These are phyloP conservation scores for Parazoanthus swiftii DNA, from an alignment of 92 coral and sea anemone genomes.

Conservation along the genomic window DNA sequence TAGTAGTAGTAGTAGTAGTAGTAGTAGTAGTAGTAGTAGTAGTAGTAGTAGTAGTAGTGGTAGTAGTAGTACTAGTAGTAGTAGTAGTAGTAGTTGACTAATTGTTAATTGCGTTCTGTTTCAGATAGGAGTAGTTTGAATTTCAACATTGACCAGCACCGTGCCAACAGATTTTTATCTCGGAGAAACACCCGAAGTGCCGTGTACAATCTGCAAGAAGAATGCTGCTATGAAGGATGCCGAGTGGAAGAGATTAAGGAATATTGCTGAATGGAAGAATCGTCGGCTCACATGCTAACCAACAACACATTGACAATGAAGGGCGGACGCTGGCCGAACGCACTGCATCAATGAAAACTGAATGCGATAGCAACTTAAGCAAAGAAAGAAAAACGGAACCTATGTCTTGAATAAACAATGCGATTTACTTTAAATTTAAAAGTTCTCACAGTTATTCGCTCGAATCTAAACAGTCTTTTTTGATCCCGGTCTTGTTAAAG, in stretches of 20 bases:
- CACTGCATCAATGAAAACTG: neutral
- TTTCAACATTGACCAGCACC: neutral
- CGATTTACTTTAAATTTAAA: too few species aligned
- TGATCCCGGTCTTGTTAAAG: too few species aligned
- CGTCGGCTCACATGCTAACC: neutral
- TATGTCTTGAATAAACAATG: too few species aligned
- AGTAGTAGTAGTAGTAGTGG: too few species aligned
- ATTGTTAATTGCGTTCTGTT: neutral
- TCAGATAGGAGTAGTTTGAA: neutral
- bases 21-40: too few species aligned
- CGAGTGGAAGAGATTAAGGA: slow-evolving; percentile 27
- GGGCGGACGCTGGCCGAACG: neutral
- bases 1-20: too few species aligned
- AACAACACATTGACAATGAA: neutral
- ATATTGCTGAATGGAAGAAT: slow-evolving; percentile 20
- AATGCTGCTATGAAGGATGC: slow-evolving; percentile 27
- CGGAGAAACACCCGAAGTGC: slow-evolving; percentile 16
- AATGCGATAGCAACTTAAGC: neutral
- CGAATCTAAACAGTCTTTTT: too few species aligned
- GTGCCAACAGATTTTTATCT: slow-evolving; percentile 14
- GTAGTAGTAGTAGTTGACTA: too few species aligned
- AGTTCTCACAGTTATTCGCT: too few species aligned
- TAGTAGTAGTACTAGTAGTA: too few species aligned
- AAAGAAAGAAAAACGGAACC: neutral
- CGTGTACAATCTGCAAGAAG: slow-evolving; percentile 5